phyloP scores from a whole-genome alignment of 1,140 invertebrate species.

The Andrena cerasifolii region DNA sequence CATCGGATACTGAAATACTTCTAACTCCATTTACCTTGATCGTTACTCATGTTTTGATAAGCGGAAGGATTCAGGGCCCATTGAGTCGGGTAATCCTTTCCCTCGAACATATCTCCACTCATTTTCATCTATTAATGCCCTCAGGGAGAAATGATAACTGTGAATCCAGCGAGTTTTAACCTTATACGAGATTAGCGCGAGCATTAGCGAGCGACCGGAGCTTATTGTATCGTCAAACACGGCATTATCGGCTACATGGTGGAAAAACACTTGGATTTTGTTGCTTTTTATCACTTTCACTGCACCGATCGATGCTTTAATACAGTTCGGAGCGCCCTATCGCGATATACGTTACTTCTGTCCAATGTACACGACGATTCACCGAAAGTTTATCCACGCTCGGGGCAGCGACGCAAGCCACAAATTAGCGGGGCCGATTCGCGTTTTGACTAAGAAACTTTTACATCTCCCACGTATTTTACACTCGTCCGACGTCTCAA shows the following conservation, averaged over 20 bases:
- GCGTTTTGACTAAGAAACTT: not conserved
- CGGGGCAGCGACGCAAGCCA: not conserved
- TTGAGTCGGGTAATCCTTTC: slow-evolving; percentile 86
- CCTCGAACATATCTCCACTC: slow-evolving; percentile 80
- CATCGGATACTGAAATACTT: slow-evolving; percentile 10
- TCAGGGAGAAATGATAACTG: slow-evolving; percentile 3
- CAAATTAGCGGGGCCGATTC: not conserved
- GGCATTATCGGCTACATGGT: slow-evolving; percentile 30
- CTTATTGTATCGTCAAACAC: not conserved
- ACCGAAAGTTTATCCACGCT: not conserved
- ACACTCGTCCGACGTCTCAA: not conserved
- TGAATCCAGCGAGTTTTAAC: slow-evolving; percentile 34
- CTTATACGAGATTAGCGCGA: slow-evolving; percentile 29
- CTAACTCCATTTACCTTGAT: slow-evolving; percentile 78
- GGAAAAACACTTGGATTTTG: slow-evolving; percentile 14
- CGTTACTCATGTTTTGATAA: slow-evolving; percentile 84
- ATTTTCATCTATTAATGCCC: slow-evolving; percentile 65
- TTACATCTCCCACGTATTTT: slow-evolving; percentile 19
- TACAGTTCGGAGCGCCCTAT: slow-evolving; percentile 26
- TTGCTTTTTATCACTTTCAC: slow-evolving; percentile 41
- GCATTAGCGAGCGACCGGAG: slow-evolving; percentile 8
- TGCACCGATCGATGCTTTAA: slow-evolving; percentile 50
- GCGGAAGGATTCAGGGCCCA: slow-evolving; percentile 89
- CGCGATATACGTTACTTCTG: slow-evolving; percentile 29
- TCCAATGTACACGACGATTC: slow-evolving; percentile 9